These are phyloP conservation scores for Papilio polyxenes DNA, from an alignment of 1,140 invertebrate species.

Conservation along the genomic window DNA sequence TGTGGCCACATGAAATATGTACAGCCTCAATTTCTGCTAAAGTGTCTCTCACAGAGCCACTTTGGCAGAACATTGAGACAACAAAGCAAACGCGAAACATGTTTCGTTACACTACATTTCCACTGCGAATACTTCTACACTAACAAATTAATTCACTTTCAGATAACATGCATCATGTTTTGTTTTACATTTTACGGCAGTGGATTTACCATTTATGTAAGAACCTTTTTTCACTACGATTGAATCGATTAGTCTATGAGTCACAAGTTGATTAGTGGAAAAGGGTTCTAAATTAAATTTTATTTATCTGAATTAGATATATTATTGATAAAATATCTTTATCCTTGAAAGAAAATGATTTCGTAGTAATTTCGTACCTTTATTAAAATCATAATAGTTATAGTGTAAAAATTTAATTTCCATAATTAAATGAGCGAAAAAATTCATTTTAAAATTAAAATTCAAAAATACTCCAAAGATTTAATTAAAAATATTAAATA, in stretches of 20 bases:
- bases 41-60: neutral
- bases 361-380: too few species aligned
- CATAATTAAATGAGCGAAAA: too few species aligned
- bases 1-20: constrained; percentile 84
- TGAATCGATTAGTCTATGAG: too few species aligned
- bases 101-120: neutral
- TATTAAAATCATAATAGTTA: too few species aligned
- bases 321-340: too few species aligned
- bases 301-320: neutral
- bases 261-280: neutral
- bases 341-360: too few species aligned
- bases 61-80: constrained; percentile 17
- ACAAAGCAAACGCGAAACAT: neutral
- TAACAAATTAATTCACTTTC: neutral
- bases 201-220: neutral
- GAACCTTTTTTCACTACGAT: neutral
- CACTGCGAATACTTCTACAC: neutral
- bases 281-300: neutral
- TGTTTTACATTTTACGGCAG: neutral
- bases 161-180: too few species aligned
- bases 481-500: too few species aligned
- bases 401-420: too few species aligned
- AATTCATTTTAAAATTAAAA: too few species aligned
- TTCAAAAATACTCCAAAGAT: too few species aligned
- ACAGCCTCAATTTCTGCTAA: constrained; percentile 49